Evolutionary conservation across 2,888 invertebrate species (phyloP).

Genomic region (Notodonta dromedarius): DNA sequence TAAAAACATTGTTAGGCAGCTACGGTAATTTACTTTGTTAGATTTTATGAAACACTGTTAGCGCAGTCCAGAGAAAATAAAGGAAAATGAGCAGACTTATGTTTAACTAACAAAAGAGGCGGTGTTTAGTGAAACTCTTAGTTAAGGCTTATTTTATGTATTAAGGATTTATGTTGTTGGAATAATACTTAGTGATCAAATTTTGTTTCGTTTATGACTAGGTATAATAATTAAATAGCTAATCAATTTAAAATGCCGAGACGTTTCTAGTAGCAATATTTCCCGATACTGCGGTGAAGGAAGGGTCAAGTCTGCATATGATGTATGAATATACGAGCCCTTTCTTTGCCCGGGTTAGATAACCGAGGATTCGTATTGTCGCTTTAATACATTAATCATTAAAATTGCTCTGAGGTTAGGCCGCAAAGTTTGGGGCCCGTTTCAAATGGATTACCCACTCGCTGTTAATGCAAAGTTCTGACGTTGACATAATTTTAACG

Average conservation of each 20-base stretch:
- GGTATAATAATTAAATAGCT: too few species aligned
- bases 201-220: too few species aligned
- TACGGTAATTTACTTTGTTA: not conserved
- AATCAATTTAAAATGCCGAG: slow-evolving; percentile 6
- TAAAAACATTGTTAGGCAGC: not conserved
- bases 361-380: slow-evolving; percentile 71
- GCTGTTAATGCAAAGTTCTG: slow-evolving; percentile 20
- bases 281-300: slow-evolving; percentile 43
- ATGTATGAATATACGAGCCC: slow-evolving; percentile 74
- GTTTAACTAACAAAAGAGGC: not conserved
- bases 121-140: not conserved
- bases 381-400: slow-evolving; percentile 68
- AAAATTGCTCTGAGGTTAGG: slow-evolving; percentile 55
- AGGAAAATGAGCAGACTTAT: not conserved
- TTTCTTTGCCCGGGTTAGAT: slow-evolving; percentile 68
- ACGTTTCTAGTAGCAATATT: slow-evolving; percentile 35
- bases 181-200: too few species aligned
- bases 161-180: not conserved
- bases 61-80: not conserved
- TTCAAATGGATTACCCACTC: slow-evolving; percentile 32
- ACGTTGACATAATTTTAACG: slow-evolving; percentile 23
- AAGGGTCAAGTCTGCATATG: slow-evolving; percentile 79
- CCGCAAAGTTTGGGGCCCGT: slow-evolving; percentile 43
- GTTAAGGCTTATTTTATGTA: not conserved
- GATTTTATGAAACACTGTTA: not conserved